Evolutionary conservation across 2,113 vertebrate genomes (phyloP), one percentile per base, ranked within the genome.

Genomic region (Phaethornis superciliosus): DNA sequence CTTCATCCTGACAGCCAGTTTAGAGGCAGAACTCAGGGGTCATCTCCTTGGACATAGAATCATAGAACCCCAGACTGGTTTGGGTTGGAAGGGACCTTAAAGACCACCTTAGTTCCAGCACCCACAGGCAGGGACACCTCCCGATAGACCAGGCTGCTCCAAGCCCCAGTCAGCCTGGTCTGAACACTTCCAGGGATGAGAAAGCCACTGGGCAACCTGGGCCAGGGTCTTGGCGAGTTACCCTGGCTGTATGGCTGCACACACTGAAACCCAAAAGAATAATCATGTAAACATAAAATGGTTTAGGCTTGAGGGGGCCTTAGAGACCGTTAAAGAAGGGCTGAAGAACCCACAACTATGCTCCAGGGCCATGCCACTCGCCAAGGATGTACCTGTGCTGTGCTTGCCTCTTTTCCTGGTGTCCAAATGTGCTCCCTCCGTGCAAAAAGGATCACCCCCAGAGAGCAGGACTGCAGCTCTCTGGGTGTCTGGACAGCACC

Each of bases 231-330:
- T 16, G 46, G 13, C 46, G 74, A 37, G 32, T 14, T 37, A 27
- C 11, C 33, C 21, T 5, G 1, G n/a, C 37, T 40, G 37, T 16
- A 22, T 0, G 2, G 14, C 2, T 3, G n/a, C 11, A 37, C 49
- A 67, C 1, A 1, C 44, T 33, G 24, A 40, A 47, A 20, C 17
- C 67, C 46, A 46, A 46, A 46, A 19, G 46, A 46, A 46, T 46
- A 14, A 46, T 46, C 17, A 19, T 16, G 19, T 14, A 46, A 46
- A 18, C 13, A 46, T 46, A 46, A 46, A 18, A 46, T 46, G 13
- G 15, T 46, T 46, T 46, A 46, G 46, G 46, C 19, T 46, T 16
- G 46, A 46, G 19, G 46, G 46, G 16, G 19, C 46, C 46, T 19
- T 46, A 46, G 15, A 44, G 42, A 44, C 42, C 42, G 11, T 44